Percentiles rank a stretch among this genome's conserved stretches.
phyloP scores from a whole-genome alignment of 2,113 vertebrate genomes.

The Malurus alboscapulatus region DNA sequence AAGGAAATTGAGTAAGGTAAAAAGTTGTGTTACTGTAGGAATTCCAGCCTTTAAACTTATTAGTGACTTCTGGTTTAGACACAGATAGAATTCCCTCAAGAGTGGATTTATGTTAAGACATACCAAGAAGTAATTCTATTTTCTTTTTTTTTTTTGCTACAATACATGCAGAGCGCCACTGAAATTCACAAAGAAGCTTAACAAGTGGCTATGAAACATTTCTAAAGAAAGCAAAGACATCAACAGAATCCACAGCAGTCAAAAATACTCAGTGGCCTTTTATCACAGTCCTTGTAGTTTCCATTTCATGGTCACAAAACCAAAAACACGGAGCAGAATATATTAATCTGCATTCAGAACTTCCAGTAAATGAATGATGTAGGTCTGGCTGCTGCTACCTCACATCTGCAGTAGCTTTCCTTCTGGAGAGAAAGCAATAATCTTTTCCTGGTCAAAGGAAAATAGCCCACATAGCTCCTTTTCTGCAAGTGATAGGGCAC shows the following conservation, averaged over 20 bases:
- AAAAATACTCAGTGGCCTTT: background rate
- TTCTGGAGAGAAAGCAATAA: background rate
- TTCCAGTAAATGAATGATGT: background rate
- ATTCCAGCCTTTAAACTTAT: background rate
- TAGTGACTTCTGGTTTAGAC: background rate
- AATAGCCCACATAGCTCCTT: background rate
- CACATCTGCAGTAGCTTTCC: background rate
- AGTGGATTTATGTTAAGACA: background rate
- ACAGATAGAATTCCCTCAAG: background rate
- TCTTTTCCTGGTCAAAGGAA: background rate
- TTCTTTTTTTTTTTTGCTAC: background rate
- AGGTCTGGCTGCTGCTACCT: background rate
- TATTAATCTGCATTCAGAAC: background rate
- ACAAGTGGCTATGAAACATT: background rate
- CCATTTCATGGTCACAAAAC: background rate
- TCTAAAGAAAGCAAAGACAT: background rate
- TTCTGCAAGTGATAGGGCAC: background rate
- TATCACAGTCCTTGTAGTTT: background rate
- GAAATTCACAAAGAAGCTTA: background rate
- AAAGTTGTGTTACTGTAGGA: background rate
- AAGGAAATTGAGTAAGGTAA: background rate
- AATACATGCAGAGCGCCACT: background rate
- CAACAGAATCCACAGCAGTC: background rate
- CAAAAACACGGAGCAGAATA: background rate
- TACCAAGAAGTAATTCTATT: background rate